Percentiles rank a stretch among this genome's conserved stretches.
phyloP scores from a whole-genome alignment of 37 sponge, comb jelly and placozoan species.

The Tethya wilhelma region DNA sequence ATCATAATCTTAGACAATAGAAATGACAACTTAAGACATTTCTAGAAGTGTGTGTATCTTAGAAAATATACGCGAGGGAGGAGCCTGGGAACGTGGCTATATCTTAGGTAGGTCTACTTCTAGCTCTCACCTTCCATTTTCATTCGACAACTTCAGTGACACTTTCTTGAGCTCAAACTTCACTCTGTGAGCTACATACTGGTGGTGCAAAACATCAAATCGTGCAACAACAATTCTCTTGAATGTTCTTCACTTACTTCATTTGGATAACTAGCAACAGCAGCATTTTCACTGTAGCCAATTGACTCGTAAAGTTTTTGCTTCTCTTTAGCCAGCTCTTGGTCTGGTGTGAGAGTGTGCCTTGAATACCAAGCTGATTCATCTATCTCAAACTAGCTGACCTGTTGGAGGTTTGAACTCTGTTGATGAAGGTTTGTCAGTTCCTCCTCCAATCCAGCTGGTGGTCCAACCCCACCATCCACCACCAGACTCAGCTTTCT shows the following conservation, averaged over 20 bases:
- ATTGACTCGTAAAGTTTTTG: slow-evolving; percentile 74
- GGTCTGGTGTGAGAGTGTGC: slow-evolving; percentile 35
- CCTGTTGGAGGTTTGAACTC: slow-evolving; percentile 17
- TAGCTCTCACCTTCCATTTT: slow-evolving; percentile 32
- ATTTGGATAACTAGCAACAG: slow-evolving; percentile 32
- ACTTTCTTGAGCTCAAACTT: slow-evolving; percentile 38
- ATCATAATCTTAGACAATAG: too few relatives aligned
- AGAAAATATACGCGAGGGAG: too few relatives aligned
- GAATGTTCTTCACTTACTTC: slow-evolving; percentile 40
- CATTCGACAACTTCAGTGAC: slow-evolving; percentile 42
- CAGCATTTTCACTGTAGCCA: slow-evolving; percentile 60
- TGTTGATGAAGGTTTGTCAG: background rate
- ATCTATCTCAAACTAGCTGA: background rate
- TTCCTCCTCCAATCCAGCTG: slow-evolving; percentile 19
- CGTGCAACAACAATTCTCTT: background rate
- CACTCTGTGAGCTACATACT: slow-evolving; percentile 71
- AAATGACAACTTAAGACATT: too few relatives aligned
- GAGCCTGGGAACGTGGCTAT: too few relatives aligned
- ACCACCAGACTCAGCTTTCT: too few relatives aligned
- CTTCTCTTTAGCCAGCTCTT: slow-evolving; percentile 62
- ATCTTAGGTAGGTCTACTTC: too few relatives aligned
- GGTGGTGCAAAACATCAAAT: slow-evolving; percentile 6
- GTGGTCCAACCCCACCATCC: slow-evolving; percentile 44
- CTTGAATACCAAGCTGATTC: too few relatives aligned
- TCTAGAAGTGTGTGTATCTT: too few relatives aligned